Percentiles rank a stretch among this genome's conserved stretches.
Evolutionary conservation across 2,797 vertebrate genomes (phyloP).

Genomic region (Diplodus sargus): DNA sequence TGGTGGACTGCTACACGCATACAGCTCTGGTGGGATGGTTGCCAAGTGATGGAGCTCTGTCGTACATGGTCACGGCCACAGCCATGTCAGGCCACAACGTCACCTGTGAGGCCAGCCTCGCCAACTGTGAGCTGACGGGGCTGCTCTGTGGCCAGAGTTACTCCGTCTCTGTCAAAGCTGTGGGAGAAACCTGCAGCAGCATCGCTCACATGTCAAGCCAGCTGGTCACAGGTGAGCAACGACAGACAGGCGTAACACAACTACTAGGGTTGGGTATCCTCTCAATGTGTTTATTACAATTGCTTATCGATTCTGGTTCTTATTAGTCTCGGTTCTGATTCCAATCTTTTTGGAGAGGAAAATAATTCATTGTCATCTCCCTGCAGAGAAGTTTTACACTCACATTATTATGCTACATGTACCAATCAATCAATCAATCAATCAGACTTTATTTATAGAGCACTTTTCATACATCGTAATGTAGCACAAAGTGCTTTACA

Average conservation of each 20-base stretch:
- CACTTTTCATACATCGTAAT: no score
- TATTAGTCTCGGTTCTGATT: no score
- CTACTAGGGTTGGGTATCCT: no score
- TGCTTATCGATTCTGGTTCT: no score
- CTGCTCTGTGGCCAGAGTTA: constrained; percentile 83
- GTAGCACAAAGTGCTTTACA: no score
- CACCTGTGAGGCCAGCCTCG: constrained; percentile 64
- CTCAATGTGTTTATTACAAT: no score
- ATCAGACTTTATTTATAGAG: no score
- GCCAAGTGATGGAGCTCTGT: constrained; percentile 70
- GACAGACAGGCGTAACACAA: neutral
- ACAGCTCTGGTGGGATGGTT: constrained; percentile 76
- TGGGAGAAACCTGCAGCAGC: constrained; percentile 77
- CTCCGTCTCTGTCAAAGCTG: constrained; percentile 72
- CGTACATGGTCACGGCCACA: constrained; percentile 69
- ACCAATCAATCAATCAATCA: no score
- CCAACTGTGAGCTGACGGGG: constrained; percentile 74
- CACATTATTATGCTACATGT: no score
- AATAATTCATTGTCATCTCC: no score
- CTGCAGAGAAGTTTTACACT: no score
- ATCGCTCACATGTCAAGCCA: constrained; percentile 60
- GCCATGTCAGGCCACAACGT: constrained; percentile 45
- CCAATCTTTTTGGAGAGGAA: no score
- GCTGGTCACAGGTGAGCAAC: constrained; percentile 81
- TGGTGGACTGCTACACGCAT: constrained; percentile 72